These are phyloP conservation scores for Xylocampa areola DNA, from an alignment of 2,888 invertebrate species.

Conservation along the genomic window DNA sequence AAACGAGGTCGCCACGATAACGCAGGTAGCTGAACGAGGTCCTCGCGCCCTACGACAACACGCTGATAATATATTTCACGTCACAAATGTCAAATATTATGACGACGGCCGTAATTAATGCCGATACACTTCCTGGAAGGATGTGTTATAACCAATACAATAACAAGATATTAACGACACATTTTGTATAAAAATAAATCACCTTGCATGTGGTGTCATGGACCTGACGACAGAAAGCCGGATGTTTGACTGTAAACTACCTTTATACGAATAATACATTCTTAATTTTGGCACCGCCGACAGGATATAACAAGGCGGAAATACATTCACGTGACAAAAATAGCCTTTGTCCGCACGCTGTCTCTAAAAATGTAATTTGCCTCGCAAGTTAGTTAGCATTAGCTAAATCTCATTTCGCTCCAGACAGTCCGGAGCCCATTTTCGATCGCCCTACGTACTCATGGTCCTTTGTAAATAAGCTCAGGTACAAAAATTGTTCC, in stretches of 20 bases:
- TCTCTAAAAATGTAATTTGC: slow-evolving; percentile 73
- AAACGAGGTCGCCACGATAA: slow-evolving; percentile 73
- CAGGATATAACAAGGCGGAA: slow-evolving; percentile 80
- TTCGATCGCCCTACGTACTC: slow-evolving; percentile 56
- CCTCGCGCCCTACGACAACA: slow-evolving; percentile 57
- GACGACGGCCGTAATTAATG: slow-evolving; percentile 33
- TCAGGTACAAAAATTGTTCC: slow-evolving; percentile 85
- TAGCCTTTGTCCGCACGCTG: slow-evolving; percentile 68
- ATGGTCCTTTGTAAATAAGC: slow-evolving; percentile 81
- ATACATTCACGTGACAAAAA: slow-evolving; percentile 72
- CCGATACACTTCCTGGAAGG: slow-evolving; percentile 45
- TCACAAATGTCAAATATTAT: slow-evolving; percentile 37
- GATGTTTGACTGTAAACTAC: slow-evolving; percentile 85
- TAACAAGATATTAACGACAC: slow-evolving; percentile 43
- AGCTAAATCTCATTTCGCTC: slow-evolving; percentile 68
- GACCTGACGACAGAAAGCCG: slow-evolving; percentile 77
- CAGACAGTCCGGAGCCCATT: slow-evolving; percentile 82
- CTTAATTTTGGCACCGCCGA: slow-evolving; percentile 73
- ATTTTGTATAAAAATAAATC: slow-evolving; percentile 54
- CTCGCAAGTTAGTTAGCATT: slow-evolving; percentile 67
- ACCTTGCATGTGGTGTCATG: slow-evolving; percentile 58
- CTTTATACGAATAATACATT: slow-evolving; percentile 77
- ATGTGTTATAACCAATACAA: slow-evolving; percentile 35
- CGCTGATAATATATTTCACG: slow-evolving; percentile 28
- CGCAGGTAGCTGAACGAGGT: slow-evolving; percentile 76